These are phyloP conservation scores for Axea sp. DNA, from an alignment of 2,888 invertebrate species.

Conservation along the genomic window DNA sequence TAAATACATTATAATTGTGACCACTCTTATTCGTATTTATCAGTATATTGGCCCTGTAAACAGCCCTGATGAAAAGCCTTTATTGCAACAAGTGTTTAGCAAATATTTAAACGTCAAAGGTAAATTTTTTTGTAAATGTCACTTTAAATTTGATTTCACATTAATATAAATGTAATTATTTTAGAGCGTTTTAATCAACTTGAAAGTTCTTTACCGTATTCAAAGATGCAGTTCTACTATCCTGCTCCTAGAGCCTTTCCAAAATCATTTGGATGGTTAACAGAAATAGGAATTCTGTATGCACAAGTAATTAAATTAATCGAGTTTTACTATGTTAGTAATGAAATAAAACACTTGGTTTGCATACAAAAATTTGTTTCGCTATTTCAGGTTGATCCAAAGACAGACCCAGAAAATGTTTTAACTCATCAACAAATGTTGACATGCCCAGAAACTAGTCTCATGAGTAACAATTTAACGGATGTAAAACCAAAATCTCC, in stretches of 20 bases:
- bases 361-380: too few relatives aligned
- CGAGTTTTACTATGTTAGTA: not conserved
- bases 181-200: slow-evolving; percentile 84
- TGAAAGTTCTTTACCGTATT: slow-evolving; percentile 86
- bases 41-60: slow-evolving; percentile 90
- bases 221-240: slow-evolving; percentile 89
- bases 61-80: slow-evolving; percentile 88
- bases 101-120: slow-evolving; percentile 87
- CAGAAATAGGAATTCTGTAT: slow-evolving; percentile 89
- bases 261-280: slow-evolving; percentile 92
- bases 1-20: slow-evolving; percentile 90
- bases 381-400: slow-evolving; percentile 73
- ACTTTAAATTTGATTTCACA: too few relatives aligned
- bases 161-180: slow-evolving; percentile 60
- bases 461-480: slow-evolving; percentile 68
- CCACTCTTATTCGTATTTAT: slow-evolving; percentile 91
- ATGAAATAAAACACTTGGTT: too few relatives aligned
- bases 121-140: slow-evolving; percentile 65
- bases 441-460: slow-evolving; percentile 74
- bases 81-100: slow-evolving; percentile 89
- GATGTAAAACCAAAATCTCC: slow-evolving; percentile 80
- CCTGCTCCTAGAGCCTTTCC: slow-evolving; percentile 85
- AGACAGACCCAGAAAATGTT: slow-evolving; percentile 75
- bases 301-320: slow-evolving; percentile 83
- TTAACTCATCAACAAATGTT: slow-evolving; percentile 75